Conservation (phyloP, 2,888 invertebrate species). For the Onthophagus sagittarius region DNA sequence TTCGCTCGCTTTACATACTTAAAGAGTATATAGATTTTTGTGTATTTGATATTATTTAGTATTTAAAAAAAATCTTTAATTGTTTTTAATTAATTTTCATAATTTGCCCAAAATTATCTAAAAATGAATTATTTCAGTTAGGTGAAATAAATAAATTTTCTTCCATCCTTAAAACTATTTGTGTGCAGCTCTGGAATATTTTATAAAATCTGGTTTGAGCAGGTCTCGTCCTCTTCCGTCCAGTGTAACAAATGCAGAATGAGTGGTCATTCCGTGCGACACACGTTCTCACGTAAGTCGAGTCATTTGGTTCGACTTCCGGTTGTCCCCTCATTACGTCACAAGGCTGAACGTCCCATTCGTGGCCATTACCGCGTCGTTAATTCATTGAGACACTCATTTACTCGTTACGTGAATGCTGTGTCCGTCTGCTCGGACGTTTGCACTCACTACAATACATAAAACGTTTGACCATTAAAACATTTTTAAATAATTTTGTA, state of each 20-base stretch:
- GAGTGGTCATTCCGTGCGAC: not conserved
- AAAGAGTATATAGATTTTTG: too few relatives aligned
- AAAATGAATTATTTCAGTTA: too few relatives aligned
- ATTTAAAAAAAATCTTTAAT: too few relatives aligned
- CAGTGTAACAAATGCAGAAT: not conserved
- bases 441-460: not conserved
- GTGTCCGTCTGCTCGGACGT: not conserved
- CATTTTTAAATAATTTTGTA: too few relatives aligned
- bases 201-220: not conserved
- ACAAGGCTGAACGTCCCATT: conserved; percentile 43
- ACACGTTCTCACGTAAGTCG: conserved; percentile 25
- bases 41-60: too few relatives aligned
- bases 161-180: too few relatives aligned
- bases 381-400: conserved; percentile 46
- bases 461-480: not conserved
- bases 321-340: conserved; percentile 46
- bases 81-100: too few relatives aligned
- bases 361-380: conserved; percentile 43
- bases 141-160: too few relatives aligned
- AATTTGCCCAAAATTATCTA: too few relatives aligned
- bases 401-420: conserved; percentile 29
- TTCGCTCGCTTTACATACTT: too few relatives aligned
- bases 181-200: not conserved
- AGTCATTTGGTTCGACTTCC: conserved; percentile 30
- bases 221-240: not conserved